These are phyloP conservation scores for Numenius phaeopus DNA, from an alignment of 2,797 vertebrate genomes.

Conservation along the genomic window DNA sequence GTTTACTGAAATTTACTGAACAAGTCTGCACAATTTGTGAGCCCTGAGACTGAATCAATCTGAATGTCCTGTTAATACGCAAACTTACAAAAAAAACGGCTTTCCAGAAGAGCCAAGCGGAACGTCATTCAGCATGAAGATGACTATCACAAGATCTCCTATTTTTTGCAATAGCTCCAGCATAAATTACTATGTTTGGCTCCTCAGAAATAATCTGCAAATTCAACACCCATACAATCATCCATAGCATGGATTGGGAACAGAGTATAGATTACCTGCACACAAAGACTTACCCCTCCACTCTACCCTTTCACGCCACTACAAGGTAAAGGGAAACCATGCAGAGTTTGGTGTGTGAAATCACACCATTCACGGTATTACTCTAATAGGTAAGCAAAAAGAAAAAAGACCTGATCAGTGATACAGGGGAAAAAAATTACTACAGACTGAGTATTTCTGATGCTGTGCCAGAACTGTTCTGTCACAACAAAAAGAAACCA, in stretches of 20 bases:
- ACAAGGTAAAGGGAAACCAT: background rate
- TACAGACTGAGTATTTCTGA: background rate
- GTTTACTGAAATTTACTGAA: background rate
- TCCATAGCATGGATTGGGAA: background rate
- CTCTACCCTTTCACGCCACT: background rate
- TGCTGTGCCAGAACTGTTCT: background rate
- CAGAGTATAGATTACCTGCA: background rate
- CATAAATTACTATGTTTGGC: background rate
- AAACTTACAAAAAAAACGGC: background rate
- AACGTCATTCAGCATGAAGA: background rate
- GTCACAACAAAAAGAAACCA: background rate
- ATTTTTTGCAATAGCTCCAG: background rate
- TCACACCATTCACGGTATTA: background rate
- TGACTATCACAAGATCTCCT: background rate
- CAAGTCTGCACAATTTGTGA: background rate
- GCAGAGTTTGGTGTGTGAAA: background rate
- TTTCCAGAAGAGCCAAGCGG: background rate
- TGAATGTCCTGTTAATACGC: background rate
- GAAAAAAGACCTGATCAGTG: background rate
- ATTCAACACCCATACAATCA: background rate
- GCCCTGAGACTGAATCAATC: background rate
- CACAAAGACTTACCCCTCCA: background rate
- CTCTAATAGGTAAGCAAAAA: background rate
- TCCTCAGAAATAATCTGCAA: background rate
- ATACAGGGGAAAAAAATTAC: accelerated